Percentiles rank a stretch among this genome's conserved stretches.
Evolutionary conservation across 1,140 invertebrate species (phyloP).

Genomic region (Heliconius hermathena): DNA sequence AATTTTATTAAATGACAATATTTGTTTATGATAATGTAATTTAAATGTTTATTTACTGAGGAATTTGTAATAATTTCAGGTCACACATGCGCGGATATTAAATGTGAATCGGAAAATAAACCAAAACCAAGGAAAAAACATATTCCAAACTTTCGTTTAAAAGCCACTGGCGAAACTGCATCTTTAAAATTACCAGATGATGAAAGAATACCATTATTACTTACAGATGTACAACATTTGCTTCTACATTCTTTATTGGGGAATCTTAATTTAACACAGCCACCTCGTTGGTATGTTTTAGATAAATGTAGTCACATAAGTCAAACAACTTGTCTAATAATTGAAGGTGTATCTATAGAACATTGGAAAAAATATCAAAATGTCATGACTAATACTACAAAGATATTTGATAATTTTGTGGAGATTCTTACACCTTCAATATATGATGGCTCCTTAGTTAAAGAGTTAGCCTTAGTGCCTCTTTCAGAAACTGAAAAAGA

Average conservation of each 20-base stretch:
- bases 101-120: neutral
- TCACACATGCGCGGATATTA: slow-evolving; percentile 1
- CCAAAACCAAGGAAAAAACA: slow-evolving; percentile 78
- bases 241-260: slow-evolving; percentile 89
- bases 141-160: slow-evolving; percentile 83
- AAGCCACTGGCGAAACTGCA: slow-evolving; percentile 84
- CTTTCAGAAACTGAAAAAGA: slow-evolving; percentile 86
- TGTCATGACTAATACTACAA: slow-evolving; percentile 83
- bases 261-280: slow-evolving; percentile 85
- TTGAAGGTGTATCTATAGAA: slow-evolving; percentile 89
- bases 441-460: slow-evolving; percentile 87
- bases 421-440: slow-evolving; percentile 88
- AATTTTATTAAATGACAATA: neutral
- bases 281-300: slow-evolving; percentile 90
- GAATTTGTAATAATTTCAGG: slow-evolving; percentile 16
- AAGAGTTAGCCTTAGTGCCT: slow-evolving; percentile 89
- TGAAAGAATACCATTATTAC: slow-evolving; percentile 88
- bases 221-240: slow-evolving; percentile 92
- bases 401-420: slow-evolving; percentile 84
- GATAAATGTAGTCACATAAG: slow-evolving; percentile 87
- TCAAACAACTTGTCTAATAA: slow-evolving; percentile 87
- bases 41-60: neutral
- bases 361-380: slow-evolving; percentile 87
- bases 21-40: neutral
- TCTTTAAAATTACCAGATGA: slow-evolving; percentile 78